Percentiles rank a stretch among this genome's conserved stretches.
Evolutionary conservation across 2,113 vertebrate species (phyloP).

Genomic region (Acrocephalus arundinaceus): DNA sequence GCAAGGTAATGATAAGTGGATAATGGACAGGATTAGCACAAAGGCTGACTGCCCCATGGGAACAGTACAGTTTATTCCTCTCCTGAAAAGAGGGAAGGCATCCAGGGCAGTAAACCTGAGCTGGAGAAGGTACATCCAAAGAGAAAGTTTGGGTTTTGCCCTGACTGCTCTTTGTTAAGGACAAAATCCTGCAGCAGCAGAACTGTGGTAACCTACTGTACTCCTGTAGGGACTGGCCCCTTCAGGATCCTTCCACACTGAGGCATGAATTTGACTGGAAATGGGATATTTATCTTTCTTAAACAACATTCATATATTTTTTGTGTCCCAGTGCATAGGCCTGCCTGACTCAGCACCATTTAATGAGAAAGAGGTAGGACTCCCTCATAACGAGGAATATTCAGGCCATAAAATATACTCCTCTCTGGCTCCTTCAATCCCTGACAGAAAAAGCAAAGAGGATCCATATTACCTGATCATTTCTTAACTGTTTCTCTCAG

Average conservation of each 20-base stretch:
- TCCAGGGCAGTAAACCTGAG: background rate
- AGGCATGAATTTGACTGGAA: background rate
- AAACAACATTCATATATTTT: background rate
- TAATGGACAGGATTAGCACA: background rate
- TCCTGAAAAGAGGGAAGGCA: background rate
- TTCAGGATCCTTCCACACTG: background rate
- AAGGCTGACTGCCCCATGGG: background rate
- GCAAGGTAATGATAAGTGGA: background rate
- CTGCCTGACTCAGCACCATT: background rate
- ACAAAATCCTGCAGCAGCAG: background rate
- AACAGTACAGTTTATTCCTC: background rate
- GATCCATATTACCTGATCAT: background rate
- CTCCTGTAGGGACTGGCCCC: background rate
- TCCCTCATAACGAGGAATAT: background rate
- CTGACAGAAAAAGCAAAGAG: background rate
- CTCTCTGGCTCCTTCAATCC: background rate
- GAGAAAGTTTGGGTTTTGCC: background rate
- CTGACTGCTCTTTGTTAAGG: background rate
- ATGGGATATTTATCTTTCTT: background rate
- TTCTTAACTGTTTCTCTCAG: background rate
- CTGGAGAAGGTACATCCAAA: background rate
- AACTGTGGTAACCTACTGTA: background rate
- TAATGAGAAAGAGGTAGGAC: background rate
- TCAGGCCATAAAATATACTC: background rate
- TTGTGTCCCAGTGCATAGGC: background rate